Evolutionary conservation across 2,113 vertebrate genomes (phyloP), one percentile per base, ranked within the genome.

Genomic region (Antigone vipio): DNA sequence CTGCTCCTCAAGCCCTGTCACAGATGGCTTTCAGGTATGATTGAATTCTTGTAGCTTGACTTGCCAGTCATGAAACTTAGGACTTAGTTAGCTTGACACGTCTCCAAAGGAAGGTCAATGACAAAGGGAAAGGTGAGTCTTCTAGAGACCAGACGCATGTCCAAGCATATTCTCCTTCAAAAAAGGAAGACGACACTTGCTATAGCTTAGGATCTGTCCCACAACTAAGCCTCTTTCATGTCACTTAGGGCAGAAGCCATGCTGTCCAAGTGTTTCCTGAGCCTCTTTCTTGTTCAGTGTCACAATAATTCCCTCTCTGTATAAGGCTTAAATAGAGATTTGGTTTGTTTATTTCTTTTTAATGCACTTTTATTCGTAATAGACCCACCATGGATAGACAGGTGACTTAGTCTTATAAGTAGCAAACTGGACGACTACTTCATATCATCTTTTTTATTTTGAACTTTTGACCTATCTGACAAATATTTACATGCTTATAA

Each of bases 211-310:
- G 15, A 34, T 56, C 47, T 75, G 0, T 55, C 11, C 12, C 12
- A 5, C 6, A 5, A 5, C 23, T 34, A 34, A 58, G 7, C 2
- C 6, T 10, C 12, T 53, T 26, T 75, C 1, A 0, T 11, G 34
- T 34, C 19, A 24, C 19, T 17, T 29, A 19, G 29, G 35, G 6
- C 16, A 42, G 27, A 62, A 49, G 5, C 8, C 5, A 2, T 12
- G 6, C 6, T 62, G 14, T 38, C 8, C 15, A n/a, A 10, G 2
- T 55, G 19, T 60, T 59, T 83, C 21, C 44, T 47, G 35, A 29
- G 3, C 11, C 11, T 66, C 7, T 47, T 49, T 68, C 35, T 32
- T 47, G 29, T 69, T 62, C 32, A 62, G n/a, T 62, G 34, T 12
- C 18, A 24, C 4, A 15, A 0, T 44, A 21, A n/a, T 52, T 72